Base-by-base conservation (phyloP, 2,888 invertebrate genomes). In the Eilema sororculum region DNA sequence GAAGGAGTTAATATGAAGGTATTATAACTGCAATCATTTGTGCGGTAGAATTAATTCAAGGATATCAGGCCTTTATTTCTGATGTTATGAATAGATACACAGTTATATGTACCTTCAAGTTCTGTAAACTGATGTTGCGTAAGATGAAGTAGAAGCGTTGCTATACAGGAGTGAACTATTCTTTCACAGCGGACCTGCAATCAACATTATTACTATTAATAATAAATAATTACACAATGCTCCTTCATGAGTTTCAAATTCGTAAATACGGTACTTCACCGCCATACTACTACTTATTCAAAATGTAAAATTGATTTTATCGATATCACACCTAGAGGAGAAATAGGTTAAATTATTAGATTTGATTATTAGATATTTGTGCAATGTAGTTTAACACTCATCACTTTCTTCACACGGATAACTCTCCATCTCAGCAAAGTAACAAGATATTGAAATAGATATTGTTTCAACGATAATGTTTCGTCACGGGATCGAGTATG, bases 61-160 rank as follows among this genome's bases (percentile, higher is more conserved):
- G n/a, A n/a, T n/a, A n/a, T n/a, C n/a, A n/a, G n/a, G n/a, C n/a
- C n/a, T n/a, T n/a, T n/a, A n/a, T n/a, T n/a, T n/a, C 28, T 28
- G 28, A 28, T 5, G 28, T 33, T 33, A 8, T 33, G 8, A 33
- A 33, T 33, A 33, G 30, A 33, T 33, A 33, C 0, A 8, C 8
- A 28, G 20, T n/a, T n/a, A 20, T 6, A 22, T 13, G 5, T 69
- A 98, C 98, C 98, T 97, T 98, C 98, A 86, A 98, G 97, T 92
- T 98, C 98, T 85, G 97, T 97, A 91, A 98, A 98, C 88, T 98
- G 97, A 88, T 98, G 97, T 78, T 97, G 96, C 20, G 98, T 97
- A 77, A 98, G 95, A 89, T 98, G 97, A 68, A 98, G 95, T 69
- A 98, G 91, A 74, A 98, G 95, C 68, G 98, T 97, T 52, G 97